phyloP scores from a whole-genome alignment of 1,140 invertebrate species.

The Leptinotarsa defecta region DNA sequence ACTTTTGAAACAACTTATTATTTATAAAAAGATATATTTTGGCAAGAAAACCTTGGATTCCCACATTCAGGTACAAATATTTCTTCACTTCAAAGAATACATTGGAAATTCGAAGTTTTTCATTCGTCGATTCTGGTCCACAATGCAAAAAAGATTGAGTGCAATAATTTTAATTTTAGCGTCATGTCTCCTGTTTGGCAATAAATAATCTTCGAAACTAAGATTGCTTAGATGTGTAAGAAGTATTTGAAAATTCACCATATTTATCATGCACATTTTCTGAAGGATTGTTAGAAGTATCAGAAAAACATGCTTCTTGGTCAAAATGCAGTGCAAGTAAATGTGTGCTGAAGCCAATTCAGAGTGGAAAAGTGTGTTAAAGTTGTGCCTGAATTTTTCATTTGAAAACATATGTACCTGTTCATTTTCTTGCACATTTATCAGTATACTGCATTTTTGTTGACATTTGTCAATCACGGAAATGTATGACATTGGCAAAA shows the following conservation, averaged over 20 bases:
- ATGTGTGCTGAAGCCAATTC: conserved; percentile 33
- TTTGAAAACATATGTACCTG: conserved; percentile 17
- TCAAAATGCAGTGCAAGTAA: conserved; percentile 45
- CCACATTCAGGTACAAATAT: no score
- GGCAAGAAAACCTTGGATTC: no score
- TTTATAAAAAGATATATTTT: no score
- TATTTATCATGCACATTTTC: conserved; percentile 9
- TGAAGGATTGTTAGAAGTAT: not conserved
- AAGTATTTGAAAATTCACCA: not conserved
- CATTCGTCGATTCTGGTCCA: no score
- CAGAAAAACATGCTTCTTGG: conserved; percentile 22
- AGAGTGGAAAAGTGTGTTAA: conserved; percentile 32
- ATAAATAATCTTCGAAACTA: no score
- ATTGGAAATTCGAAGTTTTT: no score
- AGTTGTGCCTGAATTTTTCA: conserved; percentile 22
- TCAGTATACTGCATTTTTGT: conserved; percentile 33
- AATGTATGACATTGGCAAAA: not conserved
- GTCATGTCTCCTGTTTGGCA: no score
- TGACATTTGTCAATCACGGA: not conserved
- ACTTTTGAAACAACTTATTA: no score
- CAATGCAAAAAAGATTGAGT: no score
- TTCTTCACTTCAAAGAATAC: no score
- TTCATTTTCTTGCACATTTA: conserved; percentile 44
- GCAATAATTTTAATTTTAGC: no score
- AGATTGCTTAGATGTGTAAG: not conserved